phyloP scores from a whole-genome alignment of 2,888 invertebrate species.

The Dolomedes plantarius region DNA sequence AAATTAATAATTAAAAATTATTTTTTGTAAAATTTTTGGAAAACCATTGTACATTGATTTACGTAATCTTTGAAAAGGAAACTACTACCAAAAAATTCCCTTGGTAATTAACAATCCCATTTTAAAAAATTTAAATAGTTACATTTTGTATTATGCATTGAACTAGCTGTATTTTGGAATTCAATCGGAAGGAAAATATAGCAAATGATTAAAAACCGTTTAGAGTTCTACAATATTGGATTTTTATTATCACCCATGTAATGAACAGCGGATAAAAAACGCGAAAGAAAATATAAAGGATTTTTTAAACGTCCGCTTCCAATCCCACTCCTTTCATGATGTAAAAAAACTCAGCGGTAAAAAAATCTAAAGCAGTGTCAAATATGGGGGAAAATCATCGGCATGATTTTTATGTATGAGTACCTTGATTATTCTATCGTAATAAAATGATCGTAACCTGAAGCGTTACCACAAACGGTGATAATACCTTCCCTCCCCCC shows the following conservation, averaged over 20 bases:
- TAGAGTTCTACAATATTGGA: background rate
- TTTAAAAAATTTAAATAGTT: no score
- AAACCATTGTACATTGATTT: no score
- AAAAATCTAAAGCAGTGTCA: background rate
- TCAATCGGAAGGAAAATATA: no score
- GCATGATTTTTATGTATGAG: constrained; percentile 8
- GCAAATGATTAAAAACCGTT: no score
- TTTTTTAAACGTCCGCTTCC: background rate
- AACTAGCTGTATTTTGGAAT: no score
- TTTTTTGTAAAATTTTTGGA: no score
- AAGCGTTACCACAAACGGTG: background rate
- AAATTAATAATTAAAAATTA: no score
- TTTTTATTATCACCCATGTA: background rate
- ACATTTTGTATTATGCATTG: no score
- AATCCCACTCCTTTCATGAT: background rate
- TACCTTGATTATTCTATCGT: constrained; percentile 3
- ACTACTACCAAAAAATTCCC: no score
- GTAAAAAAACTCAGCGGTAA: background rate
- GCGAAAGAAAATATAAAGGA: background rate
- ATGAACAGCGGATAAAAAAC: background rate
- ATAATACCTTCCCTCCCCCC: background rate
- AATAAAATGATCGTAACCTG: constrained; percentile 26
- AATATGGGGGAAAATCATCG: constrained; percentile 4
- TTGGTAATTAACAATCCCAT: no score
- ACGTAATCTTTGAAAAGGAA: no score